These are phyloP conservation scores for Drosophila meridiana DNA, from an alignment of 2,888 invertebrate genomes.

Conservation along the genomic window DNA sequence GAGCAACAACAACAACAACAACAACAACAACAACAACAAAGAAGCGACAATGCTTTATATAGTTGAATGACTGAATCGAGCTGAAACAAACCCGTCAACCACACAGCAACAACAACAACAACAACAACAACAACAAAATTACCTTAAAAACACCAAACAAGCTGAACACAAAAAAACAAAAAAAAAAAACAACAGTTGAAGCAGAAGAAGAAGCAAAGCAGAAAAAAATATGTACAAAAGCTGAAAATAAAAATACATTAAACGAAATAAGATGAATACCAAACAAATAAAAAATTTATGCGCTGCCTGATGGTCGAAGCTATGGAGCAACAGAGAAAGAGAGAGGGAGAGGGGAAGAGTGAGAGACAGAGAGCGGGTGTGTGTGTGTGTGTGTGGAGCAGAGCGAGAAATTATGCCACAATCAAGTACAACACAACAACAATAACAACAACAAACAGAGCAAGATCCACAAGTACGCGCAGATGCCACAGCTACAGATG, in stretches of 20 bases:
- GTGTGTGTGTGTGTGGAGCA: slow-evolving; percentile 6
- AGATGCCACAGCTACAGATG: slow-evolving; percentile 36
- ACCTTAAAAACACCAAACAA: slow-evolving; percentile 82
- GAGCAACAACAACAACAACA: slow-evolving; percentile 13
- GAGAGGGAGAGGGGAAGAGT: background rate
- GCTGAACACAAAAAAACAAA: slow-evolving; percentile 58
- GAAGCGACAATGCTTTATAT: slow-evolving; percentile 79
- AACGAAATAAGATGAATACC: slow-evolving; percentile 81
- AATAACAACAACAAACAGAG: slow-evolving; percentile 50
- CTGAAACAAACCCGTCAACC: slow-evolving; percentile 78
- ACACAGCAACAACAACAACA: slow-evolving; percentile 47
- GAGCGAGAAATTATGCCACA: slow-evolving; percentile 80
- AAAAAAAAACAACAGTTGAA: slow-evolving; percentile 63
- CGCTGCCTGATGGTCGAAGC: slow-evolving; percentile 56
- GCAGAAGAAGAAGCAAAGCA: slow-evolving; percentile 29
- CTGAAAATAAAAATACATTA: slow-evolving; percentile 80
- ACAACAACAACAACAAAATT: slow-evolving; percentile 60
- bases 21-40: slow-evolving; percentile 31
- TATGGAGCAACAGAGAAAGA: slow-evolving; percentile 8
- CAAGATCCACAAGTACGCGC: slow-evolving; percentile 43
- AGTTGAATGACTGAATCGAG: slow-evolving; percentile 75
- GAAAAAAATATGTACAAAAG: slow-evolving; percentile 62
- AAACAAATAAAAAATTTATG: slow-evolving; percentile 82
- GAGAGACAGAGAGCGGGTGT: background rate
- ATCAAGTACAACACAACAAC: slow-evolving; percentile 72